Base-by-base conservation (phyloP, 2,888 invertebrate genomes). In the Tricholauxania praeusta region DNA sequence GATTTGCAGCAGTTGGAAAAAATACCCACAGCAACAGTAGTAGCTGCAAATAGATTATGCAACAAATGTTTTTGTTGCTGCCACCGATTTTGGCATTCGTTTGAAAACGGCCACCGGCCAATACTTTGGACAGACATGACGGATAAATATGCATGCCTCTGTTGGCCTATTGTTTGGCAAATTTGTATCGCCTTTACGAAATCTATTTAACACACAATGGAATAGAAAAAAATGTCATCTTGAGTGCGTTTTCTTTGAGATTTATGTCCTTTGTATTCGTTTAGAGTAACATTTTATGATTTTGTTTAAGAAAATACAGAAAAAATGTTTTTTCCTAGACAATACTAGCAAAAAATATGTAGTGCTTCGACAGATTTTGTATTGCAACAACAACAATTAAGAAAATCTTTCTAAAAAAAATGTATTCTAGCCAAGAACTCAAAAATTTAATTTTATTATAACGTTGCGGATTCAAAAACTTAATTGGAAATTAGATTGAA, bases 201-300 rank as follows among this genome's bases (percentile, higher is more conserved):
- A 85, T 84, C 85, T 84, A 84, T 84, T 84, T 84, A 84, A 83
- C 84, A 84, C 84, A 84, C 84, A 84, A 84, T 85, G 83, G 83
- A 81, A 80, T 80, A 82, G 80, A 80, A 79, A 81, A 79, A 82
- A 83, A 82, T 82, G 84, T 83, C 79, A 82, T 83, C 84, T 84
- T 83, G 82, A 84, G 84, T 84, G 85, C 39, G 39, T 49, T 59
- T 71, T 48, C 47, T 32, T 22, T 22, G 59, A 67, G 59, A 63
- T 39, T 39, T 39, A 39, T 39, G 3, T 8, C 39, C 39, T 39
- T 7, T 39, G 39, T 39, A 39, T 39, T 39, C 39, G 39, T 39
- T 39, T 8, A 39, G 8, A 39, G 10, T 7, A 39, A 39, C 7
- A 39, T 39, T 39, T 39, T 10, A 39, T 39, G 39, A 39, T 39